Evolutionary conservation across 2,888 invertebrate species (phyloP).

Genomic region (Cerastis leucographa): DNA sequence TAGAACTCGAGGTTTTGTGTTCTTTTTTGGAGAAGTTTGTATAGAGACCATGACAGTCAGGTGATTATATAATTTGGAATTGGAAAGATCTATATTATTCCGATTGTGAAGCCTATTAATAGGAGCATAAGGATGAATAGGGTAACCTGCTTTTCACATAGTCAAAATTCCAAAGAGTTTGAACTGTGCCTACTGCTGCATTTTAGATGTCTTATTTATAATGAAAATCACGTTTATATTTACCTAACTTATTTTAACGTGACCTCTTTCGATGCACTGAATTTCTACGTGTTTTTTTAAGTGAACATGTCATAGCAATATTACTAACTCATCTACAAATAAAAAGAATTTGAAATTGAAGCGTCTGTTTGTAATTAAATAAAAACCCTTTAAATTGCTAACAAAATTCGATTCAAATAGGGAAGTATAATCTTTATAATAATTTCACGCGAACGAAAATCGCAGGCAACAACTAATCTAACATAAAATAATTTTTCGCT

Average conservation of each 20-base stretch:
- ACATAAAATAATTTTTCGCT: conserved; percentile 12
- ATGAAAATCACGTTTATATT: not conserved
- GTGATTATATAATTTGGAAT: not conserved
- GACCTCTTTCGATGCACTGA: not conserved
- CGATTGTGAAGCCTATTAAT: not conserved
- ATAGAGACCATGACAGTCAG: not conserved
- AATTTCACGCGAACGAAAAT: no score
- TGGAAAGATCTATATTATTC: not conserved
- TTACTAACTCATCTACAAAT: not conserved
- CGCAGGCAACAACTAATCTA: no score
- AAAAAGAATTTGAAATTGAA: no score
- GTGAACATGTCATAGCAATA: conserved; percentile 8
- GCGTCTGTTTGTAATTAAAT: no score
- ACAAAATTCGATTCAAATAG: no score
- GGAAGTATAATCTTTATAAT: no score
- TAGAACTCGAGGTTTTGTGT: conserved; percentile 10
- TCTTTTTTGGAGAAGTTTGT: not conserved
- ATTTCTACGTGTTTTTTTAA: not conserved
- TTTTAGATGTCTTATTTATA: not conserved
- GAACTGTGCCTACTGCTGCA: not conserved
- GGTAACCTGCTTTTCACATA: not conserved
- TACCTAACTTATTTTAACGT: no score
- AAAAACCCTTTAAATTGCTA: no score
- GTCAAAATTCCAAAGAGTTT: not conserved
- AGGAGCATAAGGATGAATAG: not conserved